Base-by-base conservation (phyloP, 2,113 vertebrate genomes). In the Chaetura pelagica region DNA sequence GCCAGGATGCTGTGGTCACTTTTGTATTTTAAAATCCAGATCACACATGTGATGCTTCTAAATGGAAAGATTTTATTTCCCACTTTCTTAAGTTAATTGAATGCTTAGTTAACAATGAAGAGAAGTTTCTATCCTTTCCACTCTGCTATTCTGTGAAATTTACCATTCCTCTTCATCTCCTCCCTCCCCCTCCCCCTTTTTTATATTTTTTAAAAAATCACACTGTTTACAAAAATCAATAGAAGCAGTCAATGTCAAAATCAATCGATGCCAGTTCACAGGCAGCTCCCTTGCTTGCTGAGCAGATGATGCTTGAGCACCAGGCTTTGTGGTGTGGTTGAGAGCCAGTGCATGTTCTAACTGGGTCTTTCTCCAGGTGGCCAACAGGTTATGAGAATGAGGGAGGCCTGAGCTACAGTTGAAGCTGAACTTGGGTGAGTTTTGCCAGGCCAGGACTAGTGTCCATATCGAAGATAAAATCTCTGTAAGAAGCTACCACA, bases 151-250 rank as follows among this genome's bases (percentile, higher is more conserved):
- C 40, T 2, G 0, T 10, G 19, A 30, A 30, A 84, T 90, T 67
- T 52, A 35, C 30, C 61, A 18, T 42, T 57, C 5, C 5, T 7
- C 38, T 52, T 22, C 63, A 15, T 15, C 8, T 12, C 18, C 19
- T 29, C 4, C 6, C 3, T 38, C 5, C 3, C 7, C 9, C 2
- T 3, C 2, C 2, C 9, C 5, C 1, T 15, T 12, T 51, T 29
- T 10, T 38, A 9, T 30, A 12, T 14, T 3, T n/a, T 7, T 27
- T n/a, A 34, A 38, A 64, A 20, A 4, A 57, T 27, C 61, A 27
- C 15, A 42, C 15, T 18, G 3, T 52, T 59, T n/a, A 54, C 46
- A 83, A n/a, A 89, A 83, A 57, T 40, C n/a, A 64, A 7, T 5
- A 40, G 72, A 79, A 57, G 35, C 23, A 72, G 38, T 38, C 38